Conservation (phyloP, 2,113 vertebrate genomes). For the Oplegnathus fasciatus region DNA sequence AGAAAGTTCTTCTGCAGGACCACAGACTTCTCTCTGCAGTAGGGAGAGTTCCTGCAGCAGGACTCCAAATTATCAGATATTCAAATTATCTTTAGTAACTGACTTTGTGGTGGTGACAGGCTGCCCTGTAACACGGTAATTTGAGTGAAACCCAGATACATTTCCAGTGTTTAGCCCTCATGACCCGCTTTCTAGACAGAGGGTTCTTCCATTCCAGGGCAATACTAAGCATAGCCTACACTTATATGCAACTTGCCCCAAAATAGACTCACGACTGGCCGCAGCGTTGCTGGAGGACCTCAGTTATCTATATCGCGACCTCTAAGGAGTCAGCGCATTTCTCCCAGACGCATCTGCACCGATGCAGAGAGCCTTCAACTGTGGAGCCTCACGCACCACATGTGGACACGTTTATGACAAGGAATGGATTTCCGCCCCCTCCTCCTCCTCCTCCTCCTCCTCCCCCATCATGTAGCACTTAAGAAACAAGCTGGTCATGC, state of each 20-base stretch:
- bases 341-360: constrained; percentile 58
- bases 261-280: constrained; percentile 71
- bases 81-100: constrained; percentile 17
- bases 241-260: constrained; percentile 59
- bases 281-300: constrained; percentile 60
- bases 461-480: constrained; percentile 22
- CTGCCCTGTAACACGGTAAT: constrained; percentile 2
- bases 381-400: constrained; percentile 49
- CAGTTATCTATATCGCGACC: constrained; percentile 70
- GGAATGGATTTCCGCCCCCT: neutral
- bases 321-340: constrained; percentile 72
- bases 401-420: constrained; percentile 46
- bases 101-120: constrained; percentile 7
- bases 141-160: constrained; percentile 21
- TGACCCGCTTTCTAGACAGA: constrained; percentile 53
- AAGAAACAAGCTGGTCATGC: constrained; percentile 45
- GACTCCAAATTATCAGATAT: neutral
- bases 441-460: neutral
- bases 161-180: constrained; percentile 40
- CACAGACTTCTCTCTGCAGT: neutral
- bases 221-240: constrained; percentile 69
- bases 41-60: neutral
- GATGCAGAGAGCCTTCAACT: constrained; percentile 28
- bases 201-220: constrained; percentile 41
- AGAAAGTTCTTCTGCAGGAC: neutral